A percentile compares a stretch with the other conserved stretches of the same genome.
Evolutionary conservation across 2,888 invertebrate genomes (phyloP).

Genomic region (Malachius bipustulatus): DNA sequence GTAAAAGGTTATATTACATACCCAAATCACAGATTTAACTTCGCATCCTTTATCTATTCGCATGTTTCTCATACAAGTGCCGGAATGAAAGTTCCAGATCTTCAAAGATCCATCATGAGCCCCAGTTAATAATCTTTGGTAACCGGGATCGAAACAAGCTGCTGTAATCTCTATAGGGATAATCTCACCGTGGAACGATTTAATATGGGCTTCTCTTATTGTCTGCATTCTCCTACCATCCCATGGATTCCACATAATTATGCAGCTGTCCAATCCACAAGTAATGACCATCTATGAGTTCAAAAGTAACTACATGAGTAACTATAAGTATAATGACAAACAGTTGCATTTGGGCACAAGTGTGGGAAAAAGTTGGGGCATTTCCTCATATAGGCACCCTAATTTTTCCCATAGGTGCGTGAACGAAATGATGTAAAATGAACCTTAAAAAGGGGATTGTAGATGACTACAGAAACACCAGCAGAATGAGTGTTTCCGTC

Average conservation of each 20-base stretch:
- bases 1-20: conserved; percentile 21
- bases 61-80: conserved; percentile 59
- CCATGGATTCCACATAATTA: conserved; percentile 72
- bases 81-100: conserved; percentile 79
- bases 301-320: conserved; percentile 3
- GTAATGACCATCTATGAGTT: conserved; percentile 52
- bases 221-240: conserved; percentile 56
- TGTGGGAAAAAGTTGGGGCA: no score
- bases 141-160: conserved; percentile 62
- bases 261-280: conserved; percentile 66
- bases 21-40: conserved; percentile 43
- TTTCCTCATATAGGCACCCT: no score
- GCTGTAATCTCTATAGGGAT: conserved; percentile 63
- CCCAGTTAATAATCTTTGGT: conserved; percentile 63
- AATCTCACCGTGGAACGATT: conserved; percentile 51
- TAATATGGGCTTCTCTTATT: conserved; percentile 58
- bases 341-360: no score
- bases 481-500: conserved; percentile 51
- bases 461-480: conserved; percentile 59
- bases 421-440: no score
- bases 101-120: conserved; percentile 67
- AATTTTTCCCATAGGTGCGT: no score
- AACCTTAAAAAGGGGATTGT: conserved; percentile 55
- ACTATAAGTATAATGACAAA: no score
- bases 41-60: conserved; percentile 36